phyloP scores from a whole-genome alignment of 2,113 vertebrate genomes.

The Tursiops truncatus region DNA sequence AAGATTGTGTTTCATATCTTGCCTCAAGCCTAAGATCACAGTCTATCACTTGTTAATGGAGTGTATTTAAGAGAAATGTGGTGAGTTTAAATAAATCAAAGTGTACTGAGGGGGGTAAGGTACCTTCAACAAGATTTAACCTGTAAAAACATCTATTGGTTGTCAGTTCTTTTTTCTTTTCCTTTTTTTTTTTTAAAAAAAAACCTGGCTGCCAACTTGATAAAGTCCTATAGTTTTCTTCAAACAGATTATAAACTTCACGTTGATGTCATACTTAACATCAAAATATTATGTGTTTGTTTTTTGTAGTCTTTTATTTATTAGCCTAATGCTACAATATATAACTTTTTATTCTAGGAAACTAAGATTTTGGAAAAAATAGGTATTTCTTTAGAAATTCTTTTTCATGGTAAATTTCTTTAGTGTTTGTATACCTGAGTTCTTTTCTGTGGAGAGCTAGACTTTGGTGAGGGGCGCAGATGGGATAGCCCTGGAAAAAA shows the following conservation, averaged over 20 bases:
- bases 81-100: conserved; percentile 78
- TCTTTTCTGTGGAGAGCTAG: background rate
- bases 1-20: conserved; percentile 77
- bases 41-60: conserved; percentile 81
- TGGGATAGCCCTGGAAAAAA: background rate
- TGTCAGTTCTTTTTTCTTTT: conserved; percentile 45
- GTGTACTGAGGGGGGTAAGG: conserved; percentile 16
- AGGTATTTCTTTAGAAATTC: background rate
- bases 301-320: conserved; percentile 39
- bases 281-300: conserved; percentile 50
- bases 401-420: background rate
- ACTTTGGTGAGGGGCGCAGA: background rate
- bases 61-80: conserved; percentile 75
- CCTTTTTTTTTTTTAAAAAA: background rate
- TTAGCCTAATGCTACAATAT: background rate
- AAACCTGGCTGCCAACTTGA: conserved; percentile 53
- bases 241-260: conserved; percentile 42
- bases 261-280: conserved; percentile 32
- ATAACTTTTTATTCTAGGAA: background rate
- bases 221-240: conserved; percentile 47
- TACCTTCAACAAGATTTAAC: conserved; percentile 76
- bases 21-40: conserved; percentile 81
- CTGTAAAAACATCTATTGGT: conserved; percentile 74
- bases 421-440: background rate
- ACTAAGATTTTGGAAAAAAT: background rate